phyloP scores from a whole-genome alignment of 2,797 vertebrate species.

The Microtus californicus region DNA sequence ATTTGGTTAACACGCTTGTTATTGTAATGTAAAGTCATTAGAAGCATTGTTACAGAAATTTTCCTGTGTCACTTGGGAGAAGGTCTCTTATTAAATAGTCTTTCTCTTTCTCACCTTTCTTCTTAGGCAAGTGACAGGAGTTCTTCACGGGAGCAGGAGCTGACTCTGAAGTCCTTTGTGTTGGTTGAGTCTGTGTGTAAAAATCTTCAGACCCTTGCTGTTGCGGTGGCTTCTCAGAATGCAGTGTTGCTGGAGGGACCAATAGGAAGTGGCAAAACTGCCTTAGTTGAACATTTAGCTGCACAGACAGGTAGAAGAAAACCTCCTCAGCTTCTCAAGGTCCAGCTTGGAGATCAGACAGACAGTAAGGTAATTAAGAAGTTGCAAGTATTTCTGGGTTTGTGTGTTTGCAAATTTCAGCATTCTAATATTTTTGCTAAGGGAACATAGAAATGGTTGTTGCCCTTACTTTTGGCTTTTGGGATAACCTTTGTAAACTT shows the following conservation, averaged over 20 bases:
- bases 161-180: constrained; percentile 85
- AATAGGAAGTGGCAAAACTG: constrained; percentile 97
- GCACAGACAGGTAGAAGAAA: constrained; percentile 93
- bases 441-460: not conserved
- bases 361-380: constrained; percentile 95
- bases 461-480: not conserved
- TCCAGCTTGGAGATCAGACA: constrained; percentile 98
- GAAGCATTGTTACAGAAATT: not conserved
- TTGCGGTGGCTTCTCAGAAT: constrained; percentile 94
- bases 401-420: not conserved
- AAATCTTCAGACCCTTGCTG: constrained; percentile 94
- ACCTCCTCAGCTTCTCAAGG: constrained; percentile 94
- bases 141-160: constrained; percentile 82
- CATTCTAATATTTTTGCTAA: constrained; percentile 58
- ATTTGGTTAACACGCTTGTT: not conserved
- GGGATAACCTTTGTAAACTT: not conserved
- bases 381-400: constrained; percentile 39
- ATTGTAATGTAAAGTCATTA: not conserved
- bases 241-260: constrained; percentile 97
- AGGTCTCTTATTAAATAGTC: not conserved
- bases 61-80: not conserved
- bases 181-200: constrained; percentile 94
- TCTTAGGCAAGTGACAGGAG: constrained; percentile 64
- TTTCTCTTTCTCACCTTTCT: constrained; percentile 56
- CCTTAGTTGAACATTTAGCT: constrained; percentile 94